phyloP scores from a whole-genome alignment of 2,797 vertebrate genomes.

The Taenioides sp. region DNA sequence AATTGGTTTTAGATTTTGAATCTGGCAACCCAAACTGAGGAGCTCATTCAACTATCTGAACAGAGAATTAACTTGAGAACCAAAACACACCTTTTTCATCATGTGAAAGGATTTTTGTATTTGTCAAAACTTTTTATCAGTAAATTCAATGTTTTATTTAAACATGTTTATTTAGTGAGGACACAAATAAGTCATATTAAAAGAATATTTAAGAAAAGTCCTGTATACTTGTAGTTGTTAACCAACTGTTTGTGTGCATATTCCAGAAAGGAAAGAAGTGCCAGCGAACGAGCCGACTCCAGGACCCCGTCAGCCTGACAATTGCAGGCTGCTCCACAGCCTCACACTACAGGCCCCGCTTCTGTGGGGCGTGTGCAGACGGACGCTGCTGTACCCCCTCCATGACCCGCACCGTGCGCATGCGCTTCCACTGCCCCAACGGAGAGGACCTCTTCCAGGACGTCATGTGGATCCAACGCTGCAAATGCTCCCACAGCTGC shows the following conservation, averaged over 20 bases:
- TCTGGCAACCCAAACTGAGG: no score
- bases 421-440: conserved; percentile 70
- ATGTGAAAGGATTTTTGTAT: no score
- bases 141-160: no score
- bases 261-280: conserved; percentile 67
- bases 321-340: conserved; percentile 68
- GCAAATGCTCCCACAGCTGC: conserved; percentile 61
- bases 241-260: conserved; percentile 13
- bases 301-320: conserved; percentile 49
- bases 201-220: no score
- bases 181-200: no score
- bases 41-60: no score
- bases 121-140: no score
- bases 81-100: no score
- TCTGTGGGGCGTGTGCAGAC: conserved; percentile 66
- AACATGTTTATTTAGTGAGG: no score
- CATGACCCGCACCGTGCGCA: conserved; percentile 59
- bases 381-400: conserved; percentile 71
- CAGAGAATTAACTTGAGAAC: no score
- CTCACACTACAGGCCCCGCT: conserved; percentile 58
- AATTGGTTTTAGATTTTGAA: no score
- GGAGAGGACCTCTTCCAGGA: conserved; percentile 62
- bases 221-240: no score
- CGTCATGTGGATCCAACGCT: conserved; percentile 79
- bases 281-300: conserved; percentile 54